Base-by-base conservation (phyloP, 2,113 vertebrate genomes). In the Rhea americana region DNA sequence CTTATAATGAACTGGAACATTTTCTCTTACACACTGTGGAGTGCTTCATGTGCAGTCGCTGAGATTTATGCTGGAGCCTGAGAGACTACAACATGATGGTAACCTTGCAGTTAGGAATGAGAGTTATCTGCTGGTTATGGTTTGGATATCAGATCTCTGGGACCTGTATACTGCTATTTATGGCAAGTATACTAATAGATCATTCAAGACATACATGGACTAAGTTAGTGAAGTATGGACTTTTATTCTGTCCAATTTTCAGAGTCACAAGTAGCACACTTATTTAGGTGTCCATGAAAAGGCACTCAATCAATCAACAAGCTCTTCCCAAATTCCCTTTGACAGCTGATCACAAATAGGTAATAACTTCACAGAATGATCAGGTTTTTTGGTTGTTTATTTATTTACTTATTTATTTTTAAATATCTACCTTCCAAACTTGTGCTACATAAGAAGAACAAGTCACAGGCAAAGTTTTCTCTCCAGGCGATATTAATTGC, bases 241-340 rank as follows among this genome's bases (percentile, higher is more conserved):
- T 61, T 65, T 74, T 74, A 55, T n/a, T 47, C 25, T 88, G 5
- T 83, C 9, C 6, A 73, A 30, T 53, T 41, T 71, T 53, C 35
- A 55, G 51, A 37, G 25, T 19, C 19, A 30, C 13, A 37, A 55
- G 28, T 55, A 19, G 12, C 11, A 32, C 6, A 35, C 1, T 48
- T 47, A 0, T 51, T 63, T 75, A 2, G 2, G 41, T 43, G 32
- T 47, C 48, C 2, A 0, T 16, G 47, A 2, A 55, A 48, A 39
- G 3, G 20, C 30, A 53, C 25, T 53, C 50, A 59, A 43, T 1
- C 14, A 56, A 56, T n/a, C 13, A 82, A 56, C 87, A 53, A 3
- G 51, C 25, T 58, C 7, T 85, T 25, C 79, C 11, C 75, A 71
- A 83, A 74, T 74, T 87, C 1, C 1, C 8, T 7, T 66, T 50